Conservation (phyloP, 1,140 invertebrate species). For the Proctacanthus coquilletti region DNA sequence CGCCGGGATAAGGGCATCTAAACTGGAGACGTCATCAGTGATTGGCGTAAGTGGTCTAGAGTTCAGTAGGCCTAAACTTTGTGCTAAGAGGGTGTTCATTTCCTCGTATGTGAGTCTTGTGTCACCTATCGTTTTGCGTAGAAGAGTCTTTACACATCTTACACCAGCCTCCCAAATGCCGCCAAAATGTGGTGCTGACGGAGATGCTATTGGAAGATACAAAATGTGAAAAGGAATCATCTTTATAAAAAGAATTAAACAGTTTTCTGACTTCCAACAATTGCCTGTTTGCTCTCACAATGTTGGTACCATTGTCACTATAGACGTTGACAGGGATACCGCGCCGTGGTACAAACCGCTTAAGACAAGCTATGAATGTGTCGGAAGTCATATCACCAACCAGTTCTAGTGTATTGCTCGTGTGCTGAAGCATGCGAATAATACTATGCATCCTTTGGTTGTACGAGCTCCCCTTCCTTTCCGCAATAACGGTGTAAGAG, state of each 20-base stretch:
- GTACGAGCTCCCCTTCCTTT: constrained; percentile 10
- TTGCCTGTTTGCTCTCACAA: no score
- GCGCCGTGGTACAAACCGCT: constrained; percentile 26
- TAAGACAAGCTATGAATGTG: constrained; percentile 25
- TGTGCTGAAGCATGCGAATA: constrained; percentile 31
- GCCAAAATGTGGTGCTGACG: constrained; percentile 17
- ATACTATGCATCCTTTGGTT: constrained; percentile 26
- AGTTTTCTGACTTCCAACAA: no score
- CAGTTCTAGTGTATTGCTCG: constrained; percentile 31
- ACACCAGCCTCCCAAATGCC: constrained; percentile 20
- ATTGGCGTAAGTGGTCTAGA: no score
- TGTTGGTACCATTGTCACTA: no score
- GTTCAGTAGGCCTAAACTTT: no score
- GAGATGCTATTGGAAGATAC: no score
- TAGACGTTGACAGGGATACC: constrained; percentile 13
- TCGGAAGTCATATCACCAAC: constrained; percentile 26
- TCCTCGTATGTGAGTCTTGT: constrained; percentile 3
- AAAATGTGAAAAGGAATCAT: no score
- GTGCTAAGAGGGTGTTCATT: constrained; percentile 1
- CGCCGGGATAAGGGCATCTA: no score
- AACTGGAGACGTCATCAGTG: no score
- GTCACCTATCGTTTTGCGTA: constrained; percentile 3
- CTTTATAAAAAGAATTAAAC: no score
- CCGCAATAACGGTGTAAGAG: constrained; percentile 20
- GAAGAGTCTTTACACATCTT: constrained; percentile 6